Conservation (phyloP, 2,797 vertebrate genomes). For the Anniella stebbinsi region DNA sequence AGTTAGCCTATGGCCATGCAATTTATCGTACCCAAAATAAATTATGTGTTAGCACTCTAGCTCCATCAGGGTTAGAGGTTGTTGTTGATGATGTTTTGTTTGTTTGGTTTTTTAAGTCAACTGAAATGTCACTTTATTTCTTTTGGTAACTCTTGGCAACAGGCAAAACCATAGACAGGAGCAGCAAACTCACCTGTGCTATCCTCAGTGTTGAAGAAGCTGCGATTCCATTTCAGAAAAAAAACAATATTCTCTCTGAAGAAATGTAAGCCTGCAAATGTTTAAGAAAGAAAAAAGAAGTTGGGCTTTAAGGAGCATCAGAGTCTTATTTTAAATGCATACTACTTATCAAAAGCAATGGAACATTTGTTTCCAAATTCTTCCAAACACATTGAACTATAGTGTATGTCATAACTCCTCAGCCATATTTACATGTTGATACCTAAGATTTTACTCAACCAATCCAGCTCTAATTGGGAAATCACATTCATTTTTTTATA, state of each 20-base stretch:
- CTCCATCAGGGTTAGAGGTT: conserved; percentile 43
- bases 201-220: background rate
- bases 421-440: background rate
- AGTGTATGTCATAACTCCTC: background rate
- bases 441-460: background rate
- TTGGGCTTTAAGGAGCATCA: background rate
- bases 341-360: background rate
- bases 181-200: conserved; percentile 23
- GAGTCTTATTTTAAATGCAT: background rate
- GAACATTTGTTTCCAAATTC: background rate
- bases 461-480: background rate
- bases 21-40: conserved; percentile 55
- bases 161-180: conserved; percentile 19
- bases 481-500: background rate
- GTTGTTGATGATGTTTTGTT: conserved; percentile 22
- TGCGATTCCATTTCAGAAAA: background rate
- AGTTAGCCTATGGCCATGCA: conserved; percentile 61
- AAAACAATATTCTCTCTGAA: conserved; percentile 5
- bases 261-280: background rate
- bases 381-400: background rate
- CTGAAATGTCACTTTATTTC: conserved; percentile 45
- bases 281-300: background rate
- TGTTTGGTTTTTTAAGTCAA: background rate
- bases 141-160: conserved; percentile 39
- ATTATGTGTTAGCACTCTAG: conserved; percentile 45